Evolutionary conservation across 2,888 invertebrate genomes (phyloP), one percentile per base, ranked within the genome.

Genomic region (Microctonus brassicae): DNA sequence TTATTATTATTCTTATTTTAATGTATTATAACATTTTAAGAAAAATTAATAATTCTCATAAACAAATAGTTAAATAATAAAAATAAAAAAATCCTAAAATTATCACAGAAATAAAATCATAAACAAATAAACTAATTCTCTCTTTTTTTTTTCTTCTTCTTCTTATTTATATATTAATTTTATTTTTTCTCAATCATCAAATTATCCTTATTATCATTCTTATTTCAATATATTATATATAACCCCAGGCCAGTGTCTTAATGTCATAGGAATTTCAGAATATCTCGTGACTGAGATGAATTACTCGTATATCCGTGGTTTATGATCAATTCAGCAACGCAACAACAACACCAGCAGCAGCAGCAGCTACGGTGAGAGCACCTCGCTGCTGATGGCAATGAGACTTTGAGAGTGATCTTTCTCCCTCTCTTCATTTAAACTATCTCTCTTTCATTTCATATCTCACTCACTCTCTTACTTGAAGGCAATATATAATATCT

Each of bases 221-320:
- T 20, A 34, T 62, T 39, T 20, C 20, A 39, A 22, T 24, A 26
- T 42, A 47, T n/a, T 47, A 20, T 47, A 36, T 9, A 47, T 47
- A 47, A 1, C 36, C 39, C 22, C 24, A 36, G 61, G 61, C 20
- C n/a, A 47, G n/a, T 63, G 26, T 63, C 26, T 75, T 77, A 76
- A 77, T 76, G 73, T 76, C 75, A 73, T 67, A 73, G 47, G 77
- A 77, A 77, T 75, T 76, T 72, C 26, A 74, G 75, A 75, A 78
- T 77, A 75, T 83, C 80, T 83, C 84, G 82, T 83, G 84, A 84
- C 82, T 79, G 77, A 76, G 76, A 79, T 79, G 82, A 82, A 81
- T 84, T 82, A 82, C 79, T 78, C 77, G 73, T n/a, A n/a, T 76
- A 77, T 78, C 77, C 74, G 73, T 75, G 75, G 76, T 77, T 81